These are phyloP conservation scores for Poliocrania exsul DNA, from an alignment of 2,797 vertebrate genomes.

Conservation along the genomic window DNA sequence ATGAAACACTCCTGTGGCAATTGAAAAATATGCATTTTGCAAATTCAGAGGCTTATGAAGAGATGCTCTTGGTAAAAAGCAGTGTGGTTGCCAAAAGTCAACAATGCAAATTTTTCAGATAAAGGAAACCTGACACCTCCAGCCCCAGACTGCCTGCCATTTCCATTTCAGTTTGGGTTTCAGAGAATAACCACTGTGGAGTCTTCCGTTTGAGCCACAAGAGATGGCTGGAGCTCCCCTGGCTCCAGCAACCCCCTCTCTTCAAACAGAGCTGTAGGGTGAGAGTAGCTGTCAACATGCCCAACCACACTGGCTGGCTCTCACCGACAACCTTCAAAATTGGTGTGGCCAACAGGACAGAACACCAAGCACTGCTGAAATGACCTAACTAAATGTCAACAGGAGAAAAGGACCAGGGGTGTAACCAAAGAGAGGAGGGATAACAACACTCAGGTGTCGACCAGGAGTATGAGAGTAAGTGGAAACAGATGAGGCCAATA, in stretches of 20 bases:
- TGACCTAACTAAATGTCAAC: background rate
- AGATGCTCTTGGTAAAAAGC: background rate
- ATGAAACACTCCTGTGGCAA: background rate
- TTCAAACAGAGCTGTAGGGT: background rate
- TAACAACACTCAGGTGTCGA: fast-evolving
- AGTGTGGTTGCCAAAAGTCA: constrained; percentile 1
- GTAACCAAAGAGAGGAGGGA: background rate
- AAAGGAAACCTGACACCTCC: constrained; percentile 31
- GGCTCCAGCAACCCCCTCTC: background rate
- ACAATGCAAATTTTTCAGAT: constrained; percentile 27
- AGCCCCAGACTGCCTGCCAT: background rate
- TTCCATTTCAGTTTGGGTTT: background rate
- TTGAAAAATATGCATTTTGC: background rate
- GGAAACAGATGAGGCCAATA: background rate
- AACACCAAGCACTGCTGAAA: background rate
- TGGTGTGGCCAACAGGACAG: background rate
- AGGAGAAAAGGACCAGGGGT: background rate
- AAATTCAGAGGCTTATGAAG: constrained; percentile 26
- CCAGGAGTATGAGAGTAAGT: background rate
- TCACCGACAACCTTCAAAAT: background rate
- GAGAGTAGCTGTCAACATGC: background rate
- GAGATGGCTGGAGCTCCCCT: background rate
- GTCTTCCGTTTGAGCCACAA: background rate
- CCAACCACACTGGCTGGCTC: background rate
- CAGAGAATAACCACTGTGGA: background rate